Evolutionary conservation across 2,888 invertebrate genomes (phyloP), one percentile per base, ranked within the genome.

Genomic region (Noctuana brunneofusca): DNA sequence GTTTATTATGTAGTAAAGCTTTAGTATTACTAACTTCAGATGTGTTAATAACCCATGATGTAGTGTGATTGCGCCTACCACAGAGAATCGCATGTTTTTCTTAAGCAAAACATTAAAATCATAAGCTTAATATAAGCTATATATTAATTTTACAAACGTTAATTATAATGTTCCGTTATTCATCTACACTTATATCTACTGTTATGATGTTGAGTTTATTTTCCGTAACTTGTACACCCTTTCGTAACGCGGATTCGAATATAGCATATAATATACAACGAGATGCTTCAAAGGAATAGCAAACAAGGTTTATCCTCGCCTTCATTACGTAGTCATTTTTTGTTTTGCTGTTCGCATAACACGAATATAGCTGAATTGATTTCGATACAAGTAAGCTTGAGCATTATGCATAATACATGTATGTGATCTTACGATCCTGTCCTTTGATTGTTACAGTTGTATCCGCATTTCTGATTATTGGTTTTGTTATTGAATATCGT

Each of bases 371-470:
- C 73, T 72, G 79, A 84, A 84, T 86, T 86, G 86, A 85, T 86
- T 84, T 78, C 71, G 78, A 81, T 78, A 75, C 72, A 73, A 78
- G 75, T 72, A 78, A 79, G 80, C 78, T 80, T 80, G 76, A 71
- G 69, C 66, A 69, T 76, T 75, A 84, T 86, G 85, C 84, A 86
- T 86, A 83, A 86, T 79, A 80, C 76, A 86, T 86, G 78, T 78
- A 86, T 86, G 78, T 78, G 83, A 84, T 83, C 83, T 81, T 77
- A 79, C 74, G 70, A 79, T 75, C 46, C 48, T 54, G 16, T 32
- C 18, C 35, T 35, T 49, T 49, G 48, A 35, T 35, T 54, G 12
- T 35, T 14, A 35, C n/a, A 35, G 35, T 35, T n/a, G n/a, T 35
- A 35, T 35, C 3, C n/a, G 35, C 12, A n/a, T 35, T 14, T 38